These are phyloP conservation scores for Drosophila prolongata DNA, from an alignment of 2,888 invertebrate genomes.

Conservation along the genomic window DNA sequence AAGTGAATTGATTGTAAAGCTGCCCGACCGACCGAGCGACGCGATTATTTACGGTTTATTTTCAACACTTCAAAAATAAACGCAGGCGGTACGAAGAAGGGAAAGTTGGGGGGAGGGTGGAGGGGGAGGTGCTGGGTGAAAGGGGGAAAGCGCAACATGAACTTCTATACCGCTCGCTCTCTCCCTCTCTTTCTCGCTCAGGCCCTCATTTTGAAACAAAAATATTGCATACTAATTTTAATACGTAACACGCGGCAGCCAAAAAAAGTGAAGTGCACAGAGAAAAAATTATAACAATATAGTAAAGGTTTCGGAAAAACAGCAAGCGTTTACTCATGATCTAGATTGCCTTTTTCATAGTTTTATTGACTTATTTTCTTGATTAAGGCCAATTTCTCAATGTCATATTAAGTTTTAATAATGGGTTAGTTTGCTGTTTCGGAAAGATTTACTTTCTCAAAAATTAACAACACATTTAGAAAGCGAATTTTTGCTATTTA, in stretches of 20 bases:
- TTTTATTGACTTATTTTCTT: too few species aligned
- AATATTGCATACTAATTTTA: constrained; percentile 81
- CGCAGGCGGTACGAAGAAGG: constrained; percentile 35
- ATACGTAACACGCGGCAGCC: constrained; percentile 74
- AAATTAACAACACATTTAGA: too few species aligned
- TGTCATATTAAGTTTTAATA: too few species aligned
- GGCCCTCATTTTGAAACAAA: constrained; percentile 58
- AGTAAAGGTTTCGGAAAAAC: too few species aligned
- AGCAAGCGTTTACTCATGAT: too few species aligned
- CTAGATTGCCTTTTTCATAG: too few species aligned
- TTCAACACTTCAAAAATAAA: constrained; percentile 79
- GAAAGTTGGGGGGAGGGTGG: background rate
- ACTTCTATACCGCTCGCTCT: constrained; percentile 36
- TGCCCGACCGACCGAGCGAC: constrained; percentile 58
- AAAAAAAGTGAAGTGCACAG: constrained; percentile 54
- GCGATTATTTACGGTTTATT: constrained; percentile 80
- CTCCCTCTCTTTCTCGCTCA: constrained; percentile 11
- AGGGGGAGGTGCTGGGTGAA: constrained; percentile 8
- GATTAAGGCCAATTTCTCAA: too few species aligned
- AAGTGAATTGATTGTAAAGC: constrained; percentile 78
- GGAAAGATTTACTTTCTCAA: too few species aligned
- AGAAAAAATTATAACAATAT: background rate
- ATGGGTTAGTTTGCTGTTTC: too few species aligned
- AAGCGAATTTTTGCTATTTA: too few species aligned
- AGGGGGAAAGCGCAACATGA: constrained; percentile 57